Evolutionary conservation across 2,113 vertebrate species (phyloP).

Genomic region (Catharus bicknelli): DNA sequence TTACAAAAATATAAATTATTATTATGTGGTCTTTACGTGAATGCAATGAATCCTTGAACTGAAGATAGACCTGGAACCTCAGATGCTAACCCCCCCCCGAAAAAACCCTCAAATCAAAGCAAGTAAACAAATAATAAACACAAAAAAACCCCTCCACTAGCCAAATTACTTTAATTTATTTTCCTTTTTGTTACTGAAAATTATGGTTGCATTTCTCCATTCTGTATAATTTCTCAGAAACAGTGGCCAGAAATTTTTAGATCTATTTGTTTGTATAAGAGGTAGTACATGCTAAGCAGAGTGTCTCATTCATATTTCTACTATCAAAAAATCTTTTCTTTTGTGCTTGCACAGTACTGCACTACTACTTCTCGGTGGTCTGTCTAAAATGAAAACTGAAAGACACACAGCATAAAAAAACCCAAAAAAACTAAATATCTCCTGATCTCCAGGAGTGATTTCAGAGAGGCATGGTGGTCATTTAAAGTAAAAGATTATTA

Average conservation of each 20-base stretch:
- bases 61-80: background rate
- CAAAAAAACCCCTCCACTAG: fast-evolving
- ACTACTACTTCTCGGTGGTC: background rate
- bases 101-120: background rate
- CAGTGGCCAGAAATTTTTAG: background rate
- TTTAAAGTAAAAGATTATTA: background rate
- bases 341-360: background rate
- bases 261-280: background rate
- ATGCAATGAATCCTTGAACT: background rate
- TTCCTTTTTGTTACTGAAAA: background rate
- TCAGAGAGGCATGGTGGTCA: background rate
- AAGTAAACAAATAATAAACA: background rate
- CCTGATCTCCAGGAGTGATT: background rate
- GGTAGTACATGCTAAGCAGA: background rate
- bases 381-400: background rate
- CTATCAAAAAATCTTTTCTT: background rate
- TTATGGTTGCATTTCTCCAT: background rate
- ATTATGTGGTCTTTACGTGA: background rate
- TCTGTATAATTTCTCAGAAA: background rate
- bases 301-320: background rate
- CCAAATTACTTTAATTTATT: background rate
- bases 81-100: background rate
- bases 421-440: background rate
- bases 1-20: background rate
- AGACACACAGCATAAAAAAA: background rate